phyloP scores from a whole-genome alignment of 1,140 invertebrate species.

The Acromyrmex echinatior region DNA sequence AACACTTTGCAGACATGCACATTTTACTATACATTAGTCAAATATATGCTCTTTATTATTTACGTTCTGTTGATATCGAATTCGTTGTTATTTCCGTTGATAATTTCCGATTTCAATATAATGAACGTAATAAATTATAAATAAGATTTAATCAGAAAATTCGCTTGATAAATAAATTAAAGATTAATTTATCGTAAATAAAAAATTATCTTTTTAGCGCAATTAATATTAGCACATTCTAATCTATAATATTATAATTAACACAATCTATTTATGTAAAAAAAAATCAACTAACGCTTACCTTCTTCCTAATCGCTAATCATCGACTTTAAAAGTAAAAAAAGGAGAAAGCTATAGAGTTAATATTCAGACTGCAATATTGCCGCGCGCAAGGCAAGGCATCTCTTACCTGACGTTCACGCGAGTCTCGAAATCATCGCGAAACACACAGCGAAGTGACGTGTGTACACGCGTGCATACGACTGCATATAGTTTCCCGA shows the following conservation, averaged over 20 bases:
- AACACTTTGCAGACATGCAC: slow-evolving; percentile 6
- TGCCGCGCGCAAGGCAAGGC: neutral
- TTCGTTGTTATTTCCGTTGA: slow-evolving; percentile 30
- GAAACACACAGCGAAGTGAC: neutral
- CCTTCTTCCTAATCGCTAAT: neutral
- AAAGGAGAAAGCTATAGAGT: neutral
- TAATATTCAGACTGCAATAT: neutral
- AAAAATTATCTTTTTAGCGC: neutral
- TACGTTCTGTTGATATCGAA: neutral
- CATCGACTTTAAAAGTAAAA: neutral
- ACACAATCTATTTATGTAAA: neutral
- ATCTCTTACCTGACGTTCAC: neutral
- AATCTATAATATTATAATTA: slow-evolving; percentile 13
- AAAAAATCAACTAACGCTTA: neutral
- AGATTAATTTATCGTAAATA: neutral
- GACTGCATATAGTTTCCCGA: slow-evolving; percentile 11
- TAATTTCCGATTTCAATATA: slow-evolving; percentile 16
- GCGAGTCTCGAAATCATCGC: neutral
- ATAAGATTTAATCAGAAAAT: neutral
- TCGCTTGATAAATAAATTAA: neutral
- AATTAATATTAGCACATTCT: neutral
- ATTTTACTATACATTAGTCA: neutral
- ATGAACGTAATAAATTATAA: neutral
- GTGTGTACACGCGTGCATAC: slow-evolving; percentile 13
- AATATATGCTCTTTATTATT: slow-evolving; percentile 37